A percentile compares a stretch with the other conserved stretches of the same genome.
These are phyloP conservation scores for Varroa destructor DNA, from an alignment of 1,140 invertebrate species.

Conservation along the genomic window DNA sequence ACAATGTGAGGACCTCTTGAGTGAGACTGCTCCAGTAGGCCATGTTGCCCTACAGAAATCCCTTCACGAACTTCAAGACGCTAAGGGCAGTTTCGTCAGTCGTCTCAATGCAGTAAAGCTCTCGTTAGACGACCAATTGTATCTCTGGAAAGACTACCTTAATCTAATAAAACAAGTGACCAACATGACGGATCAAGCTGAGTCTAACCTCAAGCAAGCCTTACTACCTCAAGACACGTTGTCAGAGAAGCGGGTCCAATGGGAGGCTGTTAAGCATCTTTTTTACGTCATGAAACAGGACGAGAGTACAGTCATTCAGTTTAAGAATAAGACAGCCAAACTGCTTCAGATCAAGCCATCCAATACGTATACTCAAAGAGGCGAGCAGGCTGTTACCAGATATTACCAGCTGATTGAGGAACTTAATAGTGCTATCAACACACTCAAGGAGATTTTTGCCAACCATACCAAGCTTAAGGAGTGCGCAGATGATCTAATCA, in stretches of 20 bases:
- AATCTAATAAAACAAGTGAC: constrained; percentile 71
- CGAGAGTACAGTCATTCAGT: constrained; percentile 74
- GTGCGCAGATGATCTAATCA: constrained; percentile 68
- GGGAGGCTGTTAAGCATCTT: constrained; percentile 60
- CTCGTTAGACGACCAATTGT: constrained; percentile 71
- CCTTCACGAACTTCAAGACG: constrained; percentile 66
- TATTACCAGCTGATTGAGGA: constrained; percentile 6
- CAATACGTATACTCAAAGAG: constrained; percentile 63
- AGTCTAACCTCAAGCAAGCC: constrained; percentile 56
- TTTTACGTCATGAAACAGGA: constrained; percentile 48
- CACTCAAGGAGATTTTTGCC: constrained; percentile 15
- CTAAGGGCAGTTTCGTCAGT: constrained; percentile 70
- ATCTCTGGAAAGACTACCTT: constrained; percentile 71
- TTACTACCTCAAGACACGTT: constrained; percentile 61
- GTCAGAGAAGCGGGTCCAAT: constrained; percentile 65
- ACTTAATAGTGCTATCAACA: constrained; percentile 1
- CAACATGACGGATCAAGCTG: constrained; percentile 64
- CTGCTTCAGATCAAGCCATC: constrained; percentile 71
- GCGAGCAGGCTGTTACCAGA: neutral
- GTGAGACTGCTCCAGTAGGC: constrained; percentile 73
- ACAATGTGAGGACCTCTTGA: constrained; percentile 73
- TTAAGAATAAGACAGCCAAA: constrained; percentile 71
- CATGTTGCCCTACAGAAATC: constrained; percentile 71
- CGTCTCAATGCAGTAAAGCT: constrained; percentile 77
- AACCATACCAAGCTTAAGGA: constrained; percentile 55